Base-by-base conservation (phyloP, 92 coral and sea anemone genomes). In the Virgularia gustaviana region DNA sequence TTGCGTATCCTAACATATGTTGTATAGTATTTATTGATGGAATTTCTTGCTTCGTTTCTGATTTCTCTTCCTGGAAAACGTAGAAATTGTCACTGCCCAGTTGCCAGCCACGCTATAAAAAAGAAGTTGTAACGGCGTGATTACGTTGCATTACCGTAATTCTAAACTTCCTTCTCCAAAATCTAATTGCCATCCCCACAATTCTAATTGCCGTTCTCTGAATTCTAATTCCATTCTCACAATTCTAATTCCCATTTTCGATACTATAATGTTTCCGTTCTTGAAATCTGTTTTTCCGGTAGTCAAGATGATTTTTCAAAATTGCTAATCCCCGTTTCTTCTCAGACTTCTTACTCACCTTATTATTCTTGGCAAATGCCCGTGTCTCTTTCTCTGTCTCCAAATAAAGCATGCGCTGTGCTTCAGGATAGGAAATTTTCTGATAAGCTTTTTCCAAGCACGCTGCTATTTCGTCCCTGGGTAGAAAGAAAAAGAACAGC, bases 1-100 rank as follows among this genome's bases (percentile, higher is more conserved):
- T 94, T 8, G 99, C 96, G 44, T 94, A 94, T 85, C 90, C 99
- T 34, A 94, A 77, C 99, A 94, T 94, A 49, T 94, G 83, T 65
- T 94, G 95, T 47, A 92, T 94, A 83, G 88, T 94, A 70, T 87
- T 90, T 45, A 84, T 71, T 0, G 99, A 81, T 10, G 96, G 90
- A 34, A 94, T 83, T 55, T 86, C 99, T 72, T 82, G 88, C 27
- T 85, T 87, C 10, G 82, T 82, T 31, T 94, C 96, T 70, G 86
- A 87, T 57, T 81, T 83, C 23, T 78, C 89, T 24, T 86, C 88
- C 44, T 80, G 90, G 71, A 87, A 94, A 49, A 73, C 60, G 71
- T 89, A 94, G 32, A 60, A 76, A 47, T 90, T 73, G 54, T 83
- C 89, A 63, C 79, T 77, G 37, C 73, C 83, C 65, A 89, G 49